Evolutionary conservation across 2,888 invertebrate species (phyloP), one percentile per base, ranked within the genome.

Genomic region (Myopa tessellatipennis): DNA sequence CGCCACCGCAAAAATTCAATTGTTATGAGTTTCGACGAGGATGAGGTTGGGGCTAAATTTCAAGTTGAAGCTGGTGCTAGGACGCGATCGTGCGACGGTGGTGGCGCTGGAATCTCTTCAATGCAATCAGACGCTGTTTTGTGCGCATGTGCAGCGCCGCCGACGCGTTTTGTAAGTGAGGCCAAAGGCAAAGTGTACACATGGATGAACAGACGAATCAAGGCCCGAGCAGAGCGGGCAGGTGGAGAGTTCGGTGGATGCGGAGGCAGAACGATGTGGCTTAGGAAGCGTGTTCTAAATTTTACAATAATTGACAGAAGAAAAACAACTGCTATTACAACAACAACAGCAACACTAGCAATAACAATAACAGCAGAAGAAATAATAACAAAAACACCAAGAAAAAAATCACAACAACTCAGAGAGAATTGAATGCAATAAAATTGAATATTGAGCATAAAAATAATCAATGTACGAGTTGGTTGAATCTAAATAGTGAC

Each of bases 291-390:
- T 84, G 84, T 84, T 85, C 86, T 82, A 83, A 84, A 86, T 86
- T 86, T 81, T 82, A 79, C 83, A 84, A 85, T 86, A 85, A 85
- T 85, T 85, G 85, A 86, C 86, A 85, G 84, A 81, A 70, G 60
- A 78, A 63, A 82, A 83, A 83, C 83, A 82, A 80, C 78, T 78
- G 70, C 76, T 72, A 63, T 55, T 80, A 79, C 80, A 80, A 81
- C 26, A 26, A 12, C 60, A 63, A 40, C 61, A 65, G 16, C 55
- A 55, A 52, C 52, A 52, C 52, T 14, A 70, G 12, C 12, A 70
- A 70, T 34, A 70, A 55, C 55, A 55, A 36, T 68, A 77, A 74
- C 82, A 82, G 45, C 6, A 45, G 45, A 45, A 8, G 45, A 45
- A 45, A 45, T 45, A 45, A 82, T 82, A 82, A 80, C 77, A 78